Evolutionary conservation across 2,797 vertebrate genomes (phyloP), one percentile per base, ranked within the genome.

Genomic region (Balearica regulorum): DNA sequence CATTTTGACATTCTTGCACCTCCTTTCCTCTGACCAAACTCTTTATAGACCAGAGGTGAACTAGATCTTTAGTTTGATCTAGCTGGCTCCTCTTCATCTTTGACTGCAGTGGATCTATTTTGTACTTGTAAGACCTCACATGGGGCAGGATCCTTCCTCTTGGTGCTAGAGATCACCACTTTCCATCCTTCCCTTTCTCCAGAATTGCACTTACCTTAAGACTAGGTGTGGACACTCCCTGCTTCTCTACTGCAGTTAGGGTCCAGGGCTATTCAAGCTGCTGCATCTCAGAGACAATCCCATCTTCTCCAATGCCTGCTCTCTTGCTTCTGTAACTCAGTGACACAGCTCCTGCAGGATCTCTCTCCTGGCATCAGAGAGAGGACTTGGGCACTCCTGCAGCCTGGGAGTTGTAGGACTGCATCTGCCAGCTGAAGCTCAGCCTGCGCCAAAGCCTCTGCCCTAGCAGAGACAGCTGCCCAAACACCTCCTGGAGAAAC

Each of bases 401-500:
- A 83, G 28, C 13, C 16, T 20, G 4, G 33, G 18, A 46, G 13
- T 2, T 58, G 6, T 46, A 75, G 44, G 39, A 20, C 44, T 69
- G 16, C 10, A 48, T 21, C 29, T 51, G 18, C 28, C 24, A 44
- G 6, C 28, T 57, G 24, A 62, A 80, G 12, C 16, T 46, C n/a
- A 48, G 37, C 3, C 33, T 51, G 13, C 44, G 9, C 4, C 37
- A 49, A 58, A 54, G 10, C 7, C 29, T 35, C 49, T 39, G 6
- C 39, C 49, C 43, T 25, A 58, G 10, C 26, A 79, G 7, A 4
- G 9, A 16, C 46, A 72, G 10, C 26, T 49, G 1, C 26, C 17
- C 11, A 28, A 29, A 16, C 44, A 76, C 3, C 31, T 33, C 19
- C 57, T 7, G 1, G 1, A 0, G 2, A 49, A 49, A 43, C 28